These are phyloP conservation scores for Zelleria hepariella DNA, from an alignment of 2,888 invertebrate species.

Conservation along the genomic window DNA sequence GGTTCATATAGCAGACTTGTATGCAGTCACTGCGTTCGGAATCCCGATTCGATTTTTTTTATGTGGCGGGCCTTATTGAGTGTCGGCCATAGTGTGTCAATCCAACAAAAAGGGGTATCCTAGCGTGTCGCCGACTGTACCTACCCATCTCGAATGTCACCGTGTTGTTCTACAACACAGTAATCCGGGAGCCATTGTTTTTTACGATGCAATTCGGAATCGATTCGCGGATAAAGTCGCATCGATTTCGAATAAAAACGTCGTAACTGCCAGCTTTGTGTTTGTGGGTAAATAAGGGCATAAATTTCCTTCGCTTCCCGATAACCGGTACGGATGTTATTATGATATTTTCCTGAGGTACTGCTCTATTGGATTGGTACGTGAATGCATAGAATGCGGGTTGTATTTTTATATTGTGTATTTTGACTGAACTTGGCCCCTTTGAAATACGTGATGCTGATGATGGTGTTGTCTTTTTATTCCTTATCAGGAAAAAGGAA, in stretches of 20 bases:
- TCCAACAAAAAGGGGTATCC: too few relatives aligned
- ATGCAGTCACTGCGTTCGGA: too few relatives aligned
- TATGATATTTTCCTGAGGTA: not conserved
- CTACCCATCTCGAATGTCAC: too few relatives aligned
- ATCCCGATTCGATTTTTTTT: too few relatives aligned
- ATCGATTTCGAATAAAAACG: slow-evolving; percentile 2
- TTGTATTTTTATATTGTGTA: not conserved
- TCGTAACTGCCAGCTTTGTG: not conserved
- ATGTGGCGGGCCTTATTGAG: too few relatives aligned
- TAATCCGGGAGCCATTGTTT: not conserved
- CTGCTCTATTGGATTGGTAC: not conserved
- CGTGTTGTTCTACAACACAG: not conserved
- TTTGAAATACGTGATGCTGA: too few relatives aligned
- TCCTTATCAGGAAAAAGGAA: too few relatives aligned
- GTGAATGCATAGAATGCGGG: not conserved
- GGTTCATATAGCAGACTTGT: too few relatives aligned
- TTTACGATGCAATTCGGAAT: not conserved
- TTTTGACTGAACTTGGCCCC: too few relatives aligned
- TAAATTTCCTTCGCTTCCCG: not conserved
- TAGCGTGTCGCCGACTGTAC: too few relatives aligned
- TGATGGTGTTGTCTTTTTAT: too few relatives aligned
- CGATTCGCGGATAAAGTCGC: not conserved
- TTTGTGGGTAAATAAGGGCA: not conserved
- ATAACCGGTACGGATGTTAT: not conserved
- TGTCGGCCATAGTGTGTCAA: too few relatives aligned